phyloP scores from a whole-genome alignment of 1,140 invertebrate species.

The Pentalonia nigronervosa region DNA sequence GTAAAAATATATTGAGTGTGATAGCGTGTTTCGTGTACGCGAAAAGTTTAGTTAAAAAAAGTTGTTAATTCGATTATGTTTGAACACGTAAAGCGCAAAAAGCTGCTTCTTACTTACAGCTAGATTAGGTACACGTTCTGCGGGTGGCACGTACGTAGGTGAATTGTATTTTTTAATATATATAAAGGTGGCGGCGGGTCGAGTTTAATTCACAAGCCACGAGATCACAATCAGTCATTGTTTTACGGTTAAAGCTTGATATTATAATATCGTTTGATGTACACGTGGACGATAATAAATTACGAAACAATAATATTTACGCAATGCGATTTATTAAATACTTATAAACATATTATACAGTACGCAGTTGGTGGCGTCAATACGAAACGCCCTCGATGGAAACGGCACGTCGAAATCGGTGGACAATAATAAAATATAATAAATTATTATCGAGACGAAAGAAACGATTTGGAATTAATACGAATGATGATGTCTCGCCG shows the following conservation, averaged over 20 bases:
- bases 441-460: too few species aligned
- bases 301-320: not conserved
- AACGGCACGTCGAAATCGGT: too few species aligned
- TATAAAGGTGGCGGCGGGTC: too few species aligned
- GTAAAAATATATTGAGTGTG: not conserved
- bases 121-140: not conserved
- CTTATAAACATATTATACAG: too few species aligned
- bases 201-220: not conserved
- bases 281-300: not conserved
- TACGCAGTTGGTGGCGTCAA: too few species aligned
- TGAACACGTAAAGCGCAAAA: not conserved
- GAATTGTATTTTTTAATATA: not conserved
- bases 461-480: too few species aligned
- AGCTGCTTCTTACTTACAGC: not conserved
- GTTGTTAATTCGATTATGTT: constrained; percentile 2
- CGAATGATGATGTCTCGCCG: too few species aligned
- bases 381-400: too few species aligned
- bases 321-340: too few species aligned
- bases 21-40: not conserved
- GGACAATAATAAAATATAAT: too few species aligned
- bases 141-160: not conserved
- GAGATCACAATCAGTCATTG: not conserved
- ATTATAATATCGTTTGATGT: not conserved
- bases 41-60: not conserved
- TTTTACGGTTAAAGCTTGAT: not conserved